Base-by-base conservation (phyloP, 2,888 invertebrate species). In the Formica aserva region DNA sequence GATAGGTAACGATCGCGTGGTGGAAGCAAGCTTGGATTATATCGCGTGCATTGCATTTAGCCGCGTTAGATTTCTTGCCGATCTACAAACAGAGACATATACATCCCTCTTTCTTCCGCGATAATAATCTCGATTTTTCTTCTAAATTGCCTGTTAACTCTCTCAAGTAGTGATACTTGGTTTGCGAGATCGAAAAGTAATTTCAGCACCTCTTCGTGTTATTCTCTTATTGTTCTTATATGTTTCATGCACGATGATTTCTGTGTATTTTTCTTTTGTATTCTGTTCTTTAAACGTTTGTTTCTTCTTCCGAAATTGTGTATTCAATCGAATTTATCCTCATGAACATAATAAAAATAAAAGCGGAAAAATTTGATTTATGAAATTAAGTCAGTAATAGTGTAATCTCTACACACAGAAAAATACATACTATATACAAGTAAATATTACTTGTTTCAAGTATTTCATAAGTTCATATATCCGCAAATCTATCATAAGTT, bases 51-150 rank as follows among this genome's bases (percentile, higher is more conserved):
- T 86, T 86, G 81, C 85, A 83, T 83, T 82, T 45, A 75, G 67
- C 77, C 77, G 83, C 84, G 84, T 88, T 88, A 88, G 84, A 78
- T 83, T 88, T 84, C 77, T 86, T 83, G 66, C 80, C 55, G 38
- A 15, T 66, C 29, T 29, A 45, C n/a, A 75, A 32, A 60, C 13
- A 62, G 22, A 62, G 22, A 45, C 15, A 32, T 22, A 29, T 48
- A 45, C 18, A 32, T 32, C 32, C 15, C 32, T 4, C 0, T 62
- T 75, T 22, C 32, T 22, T 75, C 32, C 15, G 15, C 3, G 29
- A 62, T 75, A 75, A 75, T 62, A 62, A 62, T 75, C 41, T 62
- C 45, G 13, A 22, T 45, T 45, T 11, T 22, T 75, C 32, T 29
- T 62, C 15, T 41, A 45, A 26, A 3, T 11, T 26, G 18, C 0